These are phyloP conservation scores for Drosophila erecta DNA, from an alignment of 1,140 invertebrate species.

Conservation along the genomic window DNA sequence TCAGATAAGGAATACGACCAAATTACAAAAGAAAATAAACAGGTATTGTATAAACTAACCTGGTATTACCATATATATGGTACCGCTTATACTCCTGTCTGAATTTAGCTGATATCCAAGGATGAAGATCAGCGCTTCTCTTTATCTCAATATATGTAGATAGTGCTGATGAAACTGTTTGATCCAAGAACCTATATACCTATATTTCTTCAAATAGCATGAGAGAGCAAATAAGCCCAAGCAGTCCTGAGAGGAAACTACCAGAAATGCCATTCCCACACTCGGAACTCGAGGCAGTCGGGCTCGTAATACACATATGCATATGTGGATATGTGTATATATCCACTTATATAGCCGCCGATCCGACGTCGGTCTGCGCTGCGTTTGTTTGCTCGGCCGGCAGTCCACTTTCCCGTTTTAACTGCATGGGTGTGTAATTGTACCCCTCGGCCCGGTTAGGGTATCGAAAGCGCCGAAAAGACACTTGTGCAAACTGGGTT, in stretches of 20 bases:
- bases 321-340: background rate
- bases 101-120: background rate
- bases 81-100: too few species aligned
- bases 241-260: background rate
- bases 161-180: background rate
- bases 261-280: background rate
- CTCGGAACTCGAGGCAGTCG: background rate
- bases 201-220: too few species aligned
- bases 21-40: background rate
- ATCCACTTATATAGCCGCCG: background rate
- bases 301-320: background rate
- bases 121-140: too few species aligned
- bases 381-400: slow-evolving; percentile 19
- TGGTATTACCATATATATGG: background rate
- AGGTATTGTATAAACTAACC: background rate
- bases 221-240: background rate
- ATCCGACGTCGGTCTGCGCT: background rate
- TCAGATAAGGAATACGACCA: background rate
- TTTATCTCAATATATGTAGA: too few species aligned
- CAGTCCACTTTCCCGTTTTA: slow-evolving; percentile 5
- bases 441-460: slow-evolving; percentile 32
- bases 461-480: slow-evolving; percentile 31
- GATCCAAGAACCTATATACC: background rate
- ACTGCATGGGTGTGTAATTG: slow-evolving; percentile 44
- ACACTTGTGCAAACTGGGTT: slow-evolving; percentile 78